These are phyloP conservation scores for Amphiprion clarkii DNA, from an alignment of 2,797 vertebrate species.

Conservation along the genomic window DNA sequence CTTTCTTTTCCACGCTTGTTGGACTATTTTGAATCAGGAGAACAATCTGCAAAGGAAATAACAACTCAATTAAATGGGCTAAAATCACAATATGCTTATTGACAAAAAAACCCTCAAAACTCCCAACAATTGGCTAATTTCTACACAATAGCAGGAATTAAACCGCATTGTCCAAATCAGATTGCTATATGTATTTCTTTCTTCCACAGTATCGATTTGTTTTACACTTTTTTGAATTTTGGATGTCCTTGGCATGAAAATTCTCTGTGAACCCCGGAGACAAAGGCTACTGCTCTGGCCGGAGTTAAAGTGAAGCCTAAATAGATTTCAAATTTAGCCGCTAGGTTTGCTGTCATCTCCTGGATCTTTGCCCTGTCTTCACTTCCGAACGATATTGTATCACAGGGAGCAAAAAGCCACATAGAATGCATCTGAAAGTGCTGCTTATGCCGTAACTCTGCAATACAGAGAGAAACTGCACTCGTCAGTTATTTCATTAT, in stretches of 20 bases:
- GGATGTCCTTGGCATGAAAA: neutral
- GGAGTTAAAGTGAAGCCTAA: conserved; percentile 30
- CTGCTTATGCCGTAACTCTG: conserved; percentile 5
- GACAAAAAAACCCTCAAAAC: neutral
- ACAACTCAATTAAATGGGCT: neutral
- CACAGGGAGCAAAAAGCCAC: conserved; percentile 11
- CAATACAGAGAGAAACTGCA: neutral
- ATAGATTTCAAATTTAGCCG: conserved; percentile 28
- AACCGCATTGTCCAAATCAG: neutral
- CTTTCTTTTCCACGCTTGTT: neutral
- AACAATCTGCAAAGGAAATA: neutral
- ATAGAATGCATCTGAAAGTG: neutral
- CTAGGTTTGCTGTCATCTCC: conserved; percentile 7
- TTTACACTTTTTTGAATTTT: conserved; percentile 13
- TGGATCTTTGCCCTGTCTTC: conserved; percentile 31
- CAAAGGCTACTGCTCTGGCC: conserved; percentile 2
- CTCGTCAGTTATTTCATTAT: conserved; percentile 20
- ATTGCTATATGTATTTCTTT: neutral
- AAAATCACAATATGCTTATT: neutral
- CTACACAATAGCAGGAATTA: neutral
- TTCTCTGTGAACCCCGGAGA: conserved; percentile 5
- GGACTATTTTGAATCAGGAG: neutral
- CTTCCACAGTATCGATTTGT: conserved; percentile 1
- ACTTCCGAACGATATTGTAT: conserved; percentile 5
- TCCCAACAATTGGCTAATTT: neutral